Conservation (phyloP, 2,888 invertebrate species). For the Selenia dentaria region DNA sequence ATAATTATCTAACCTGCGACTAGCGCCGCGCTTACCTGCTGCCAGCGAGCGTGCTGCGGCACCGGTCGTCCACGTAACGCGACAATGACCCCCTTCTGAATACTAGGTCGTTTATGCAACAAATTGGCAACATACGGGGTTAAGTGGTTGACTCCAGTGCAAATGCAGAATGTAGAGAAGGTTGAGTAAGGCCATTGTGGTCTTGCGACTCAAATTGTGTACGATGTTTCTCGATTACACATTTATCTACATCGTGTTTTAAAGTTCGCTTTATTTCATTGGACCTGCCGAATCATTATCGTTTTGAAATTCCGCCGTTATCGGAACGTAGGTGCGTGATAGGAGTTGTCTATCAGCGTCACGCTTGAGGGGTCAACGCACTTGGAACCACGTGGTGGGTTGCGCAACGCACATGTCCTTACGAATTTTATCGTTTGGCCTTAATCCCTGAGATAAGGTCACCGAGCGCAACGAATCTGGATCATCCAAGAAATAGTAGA, state of each 20-base stretch:
- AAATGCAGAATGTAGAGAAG: constrained; percentile 57
- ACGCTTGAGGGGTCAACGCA: constrained; percentile 67
- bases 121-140: constrained; percentile 61
- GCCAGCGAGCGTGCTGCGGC: constrained; percentile 1
- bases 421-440: constrained; percentile 45
- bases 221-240: constrained; percentile 31
- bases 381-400: constrained; percentile 66
- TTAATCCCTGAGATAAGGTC: constrained; percentile 43
- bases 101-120: constrained; percentile 80
- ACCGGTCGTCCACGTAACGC: constrained; percentile 55
- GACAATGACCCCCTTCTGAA: constrained; percentile 79
- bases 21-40: constrained; percentile 49
- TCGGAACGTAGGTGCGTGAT: constrained; percentile 63
- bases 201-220: constrained; percentile 37
- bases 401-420: constrained; percentile 58
- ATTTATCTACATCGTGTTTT: constrained; percentile 37
- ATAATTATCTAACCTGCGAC: constrained; percentile 73
- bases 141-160: constrained; percentile 66
- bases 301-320: constrained; percentile 54
- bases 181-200: constrained; percentile 63
- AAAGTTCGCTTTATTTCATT: constrained; percentile 41
- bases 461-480: constrained; percentile 34
- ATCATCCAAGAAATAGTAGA: constrained; percentile 36
- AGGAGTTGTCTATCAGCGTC: constrained; percentile 62
- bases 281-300: constrained; percentile 56